These are phyloP conservation scores for Gouania willdenowi DNA, from an alignment of 2,797 vertebrate genomes.

Conservation along the genomic window DNA sequence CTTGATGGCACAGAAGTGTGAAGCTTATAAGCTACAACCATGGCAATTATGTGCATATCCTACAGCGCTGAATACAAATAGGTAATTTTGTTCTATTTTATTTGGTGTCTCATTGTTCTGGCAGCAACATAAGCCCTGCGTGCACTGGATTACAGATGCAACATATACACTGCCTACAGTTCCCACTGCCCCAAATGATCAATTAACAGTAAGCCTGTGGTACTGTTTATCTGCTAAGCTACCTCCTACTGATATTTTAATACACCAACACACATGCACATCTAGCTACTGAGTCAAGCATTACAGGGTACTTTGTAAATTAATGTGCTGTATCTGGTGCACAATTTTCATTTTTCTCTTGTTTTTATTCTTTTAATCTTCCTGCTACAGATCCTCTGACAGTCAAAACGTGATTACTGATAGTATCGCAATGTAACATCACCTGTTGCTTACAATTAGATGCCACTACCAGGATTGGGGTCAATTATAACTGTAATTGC, in stretches of 20 bases:
- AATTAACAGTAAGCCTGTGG: not conserved
- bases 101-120: conserved; percentile 8
- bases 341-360: not conserved
- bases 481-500: too few species aligned
- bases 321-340: not conserved
- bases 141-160: conserved; percentile 2
- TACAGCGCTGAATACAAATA: conserved; percentile 38
- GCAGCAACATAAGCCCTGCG: conserved; percentile 4
- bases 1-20: conserved; percentile 8
- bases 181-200: not conserved
- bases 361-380: not conserved
- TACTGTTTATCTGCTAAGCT: not conserved
- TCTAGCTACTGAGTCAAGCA: not conserved
- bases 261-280: too few species aligned
- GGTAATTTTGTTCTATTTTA: conserved; percentile 22
- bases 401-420: too few species aligned
- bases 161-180: not conserved
- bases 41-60: conserved; percentile 39
- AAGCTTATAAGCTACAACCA: conserved; percentile 17
- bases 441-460: too few species aligned
- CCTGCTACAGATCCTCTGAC: not conserved
- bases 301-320: not conserved
- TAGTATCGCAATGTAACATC: too few species aligned
- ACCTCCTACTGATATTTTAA: not conserved
- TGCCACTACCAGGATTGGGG: too few species aligned